Evolutionary conservation across 2,888 invertebrate species (phyloP).

Genomic region (Troilus luridus): DNA sequence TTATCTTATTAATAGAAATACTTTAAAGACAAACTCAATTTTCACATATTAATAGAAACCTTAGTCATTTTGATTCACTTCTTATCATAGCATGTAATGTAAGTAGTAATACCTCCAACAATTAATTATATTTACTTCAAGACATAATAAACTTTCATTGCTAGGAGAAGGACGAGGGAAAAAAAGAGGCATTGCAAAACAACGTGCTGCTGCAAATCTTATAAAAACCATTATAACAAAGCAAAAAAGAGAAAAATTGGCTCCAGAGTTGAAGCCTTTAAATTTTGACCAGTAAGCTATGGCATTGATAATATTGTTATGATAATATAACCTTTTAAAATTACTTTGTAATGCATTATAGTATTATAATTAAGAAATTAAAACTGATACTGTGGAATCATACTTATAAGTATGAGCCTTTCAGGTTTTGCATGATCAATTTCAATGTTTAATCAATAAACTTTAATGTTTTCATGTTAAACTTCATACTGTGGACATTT

Average conservation of each 20-base stretch:
- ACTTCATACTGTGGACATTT: no score
- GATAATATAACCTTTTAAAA: not conserved
- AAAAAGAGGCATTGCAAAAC: constrained; percentile 43
- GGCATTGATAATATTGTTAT: not conserved
- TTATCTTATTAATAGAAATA: no score
- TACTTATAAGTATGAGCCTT: no score
- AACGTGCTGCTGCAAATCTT: constrained; percentile 52
- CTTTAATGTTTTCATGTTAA: no score
- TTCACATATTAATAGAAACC: no score
- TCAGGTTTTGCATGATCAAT: no score
- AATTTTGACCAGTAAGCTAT: constrained; percentile 32
- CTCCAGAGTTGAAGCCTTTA: constrained; percentile 1
- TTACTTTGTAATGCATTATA: not conserved
- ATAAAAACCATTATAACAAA: constrained; percentile 36
- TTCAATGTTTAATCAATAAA: no score
- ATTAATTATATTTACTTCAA: not conserved
- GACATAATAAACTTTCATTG: not conserved
- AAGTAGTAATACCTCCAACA: not conserved
- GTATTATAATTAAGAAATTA: no score
- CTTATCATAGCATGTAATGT: not conserved
- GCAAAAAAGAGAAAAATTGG: constrained; percentile 50
- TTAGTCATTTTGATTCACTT: not conserved
- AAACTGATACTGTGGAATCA: no score
- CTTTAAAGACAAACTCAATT: no score
- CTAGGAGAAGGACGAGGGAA: constrained; percentile 54